Evolutionary conservation across 2,888 invertebrate genomes (phyloP).

Genomic region (Drosophila pseudotalamancana): DNA sequence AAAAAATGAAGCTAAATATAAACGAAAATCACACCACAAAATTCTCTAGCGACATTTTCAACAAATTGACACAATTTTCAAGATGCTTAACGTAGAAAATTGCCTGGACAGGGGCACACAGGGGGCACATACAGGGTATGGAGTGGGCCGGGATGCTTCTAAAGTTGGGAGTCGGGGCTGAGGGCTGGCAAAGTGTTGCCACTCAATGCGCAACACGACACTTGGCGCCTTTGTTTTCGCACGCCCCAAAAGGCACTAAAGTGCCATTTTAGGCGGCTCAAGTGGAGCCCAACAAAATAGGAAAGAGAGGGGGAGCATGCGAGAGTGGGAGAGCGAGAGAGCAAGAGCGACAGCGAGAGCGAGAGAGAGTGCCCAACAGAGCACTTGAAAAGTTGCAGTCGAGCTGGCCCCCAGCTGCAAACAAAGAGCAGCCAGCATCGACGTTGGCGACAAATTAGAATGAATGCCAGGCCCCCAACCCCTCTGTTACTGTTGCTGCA

Average conservation of each 20-base stretch:
- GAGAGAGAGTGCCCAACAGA: slow-evolving; percentile 35
- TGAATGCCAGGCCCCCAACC: slow-evolving; percentile 24
- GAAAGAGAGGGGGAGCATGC: too few species aligned
- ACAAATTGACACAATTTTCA: slow-evolving; percentile 81
- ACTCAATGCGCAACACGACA: slow-evolving; percentile 76
- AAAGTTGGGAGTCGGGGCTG: background rate
- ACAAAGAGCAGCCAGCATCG: slow-evolving; percentile 49
- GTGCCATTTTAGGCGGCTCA: slow-evolving; percentile 82
- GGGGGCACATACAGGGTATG: slow-evolving; percentile 12
- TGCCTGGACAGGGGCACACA: slow-evolving; percentile 39
- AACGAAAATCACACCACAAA: slow-evolving; percentile 72
- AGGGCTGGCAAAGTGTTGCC: slow-evolving; percentile 52
- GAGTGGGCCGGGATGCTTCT: background rate
- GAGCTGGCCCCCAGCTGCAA: slow-evolving; percentile 24
- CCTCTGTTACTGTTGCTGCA: slow-evolving; percentile 28
- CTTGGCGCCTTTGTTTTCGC: slow-evolving; percentile 76
- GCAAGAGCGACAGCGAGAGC: slow-evolving; percentile 9
- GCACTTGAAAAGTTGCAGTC: slow-evolving; percentile 76
- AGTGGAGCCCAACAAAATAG: slow-evolving; percentile 66
- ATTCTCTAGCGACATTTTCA: slow-evolving; percentile 77
- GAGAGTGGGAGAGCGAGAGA: slow-evolving; percentile 4
- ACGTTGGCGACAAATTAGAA: slow-evolving; percentile 76
- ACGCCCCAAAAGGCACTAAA: slow-evolving; percentile 81
- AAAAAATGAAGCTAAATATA: slow-evolving; percentile 40
- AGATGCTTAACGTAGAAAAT: slow-evolving; percentile 74